Percentiles rank a stretch among this genome's conserved stretches.
Conservation (phyloP, 2,113 vertebrate species). For the Pachypanchax playfairii region DNA sequence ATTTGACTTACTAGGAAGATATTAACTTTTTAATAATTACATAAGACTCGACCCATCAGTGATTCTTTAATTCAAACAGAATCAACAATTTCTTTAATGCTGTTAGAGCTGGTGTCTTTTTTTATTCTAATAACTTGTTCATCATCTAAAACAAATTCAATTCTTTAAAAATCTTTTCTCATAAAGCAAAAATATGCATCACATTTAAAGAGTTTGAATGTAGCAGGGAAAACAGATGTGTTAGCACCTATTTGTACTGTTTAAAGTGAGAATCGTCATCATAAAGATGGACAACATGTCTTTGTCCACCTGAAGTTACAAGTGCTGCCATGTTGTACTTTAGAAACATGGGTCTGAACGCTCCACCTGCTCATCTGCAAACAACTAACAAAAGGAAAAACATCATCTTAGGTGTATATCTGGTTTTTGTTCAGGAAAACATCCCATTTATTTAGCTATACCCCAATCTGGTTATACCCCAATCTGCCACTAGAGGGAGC, state of each 20-base stretch:
- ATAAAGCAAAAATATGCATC: constrained; percentile 17
- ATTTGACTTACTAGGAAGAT: constrained; percentile 6
- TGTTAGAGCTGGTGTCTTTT: constrained; percentile 34
- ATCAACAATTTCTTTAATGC: constrained; percentile 10
- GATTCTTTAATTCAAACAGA: constrained; percentile 20
- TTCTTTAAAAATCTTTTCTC: constrained; percentile 18
- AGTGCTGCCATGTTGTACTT: too few relatives aligned
- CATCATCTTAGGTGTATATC: too few relatives aligned
- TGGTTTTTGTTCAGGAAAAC: too few relatives aligned
- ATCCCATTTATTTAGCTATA: background rate
- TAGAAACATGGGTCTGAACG: too few relatives aligned
- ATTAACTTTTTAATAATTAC: background rate
- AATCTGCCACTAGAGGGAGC: too few relatives aligned
- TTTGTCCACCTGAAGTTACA: too few relatives aligned
- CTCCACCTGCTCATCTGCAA: too few relatives aligned
- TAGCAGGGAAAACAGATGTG: constrained; percentile 9
- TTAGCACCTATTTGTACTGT: constrained; percentile 47
- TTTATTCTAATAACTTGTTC: background rate
- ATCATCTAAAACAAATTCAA: too few relatives aligned
- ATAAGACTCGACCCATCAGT: background rate
- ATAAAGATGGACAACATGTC: too few relatives aligned
- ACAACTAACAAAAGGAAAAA: too few relatives aligned
- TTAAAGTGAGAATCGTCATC: too few relatives aligned
- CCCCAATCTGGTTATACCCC: background rate
- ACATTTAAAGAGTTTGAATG: constrained; percentile 5